phyloP scores from a whole-genome alignment of 30 jellyfish, hydroid and myxozoan species.

The Aurelia aurita complex sp. Pacific region DNA sequence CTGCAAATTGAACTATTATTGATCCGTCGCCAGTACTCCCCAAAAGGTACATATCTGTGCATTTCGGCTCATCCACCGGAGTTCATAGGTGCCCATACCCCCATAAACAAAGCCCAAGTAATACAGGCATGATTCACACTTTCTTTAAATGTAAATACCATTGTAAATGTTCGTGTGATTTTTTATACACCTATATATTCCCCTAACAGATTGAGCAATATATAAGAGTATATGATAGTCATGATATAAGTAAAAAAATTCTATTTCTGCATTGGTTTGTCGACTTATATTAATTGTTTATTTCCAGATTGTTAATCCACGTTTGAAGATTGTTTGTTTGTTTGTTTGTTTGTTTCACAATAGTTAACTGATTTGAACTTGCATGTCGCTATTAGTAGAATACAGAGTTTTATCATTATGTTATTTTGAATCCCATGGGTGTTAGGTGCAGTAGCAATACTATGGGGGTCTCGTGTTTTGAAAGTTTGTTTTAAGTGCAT shows the following conservation, averaged over 20 bases:
- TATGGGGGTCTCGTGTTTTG: no score
- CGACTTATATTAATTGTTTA: background rate
- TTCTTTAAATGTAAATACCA: background rate
- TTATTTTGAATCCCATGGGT: no score
- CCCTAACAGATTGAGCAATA: background rate
- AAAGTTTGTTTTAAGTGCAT: no score
- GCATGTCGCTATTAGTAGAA: background rate
- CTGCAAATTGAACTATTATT: no score
- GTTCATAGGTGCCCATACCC: no score
- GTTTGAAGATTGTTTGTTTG: slow-evolving; percentile 6
- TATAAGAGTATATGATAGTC: slow-evolving; percentile 8
- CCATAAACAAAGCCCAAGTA: no score
- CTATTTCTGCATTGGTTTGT: slow-evolving; percentile 9
- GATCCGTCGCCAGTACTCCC: no score
- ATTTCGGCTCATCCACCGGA: no score
- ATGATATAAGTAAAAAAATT: background rate
- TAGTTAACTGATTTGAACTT: background rate
- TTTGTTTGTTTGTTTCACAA: background rate
- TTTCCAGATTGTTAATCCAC: slow-evolving; percentile 6
- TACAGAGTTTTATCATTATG: background rate
- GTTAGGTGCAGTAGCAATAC: no score
- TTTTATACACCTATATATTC: slow-evolving; percentile 8
- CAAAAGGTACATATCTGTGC: no score
- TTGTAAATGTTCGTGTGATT: slow-evolving; percentile 6
- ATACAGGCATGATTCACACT: no score